phyloP scores from a whole-genome alignment of 2,888 invertebrate species.

The Pandemis corylana region DNA sequence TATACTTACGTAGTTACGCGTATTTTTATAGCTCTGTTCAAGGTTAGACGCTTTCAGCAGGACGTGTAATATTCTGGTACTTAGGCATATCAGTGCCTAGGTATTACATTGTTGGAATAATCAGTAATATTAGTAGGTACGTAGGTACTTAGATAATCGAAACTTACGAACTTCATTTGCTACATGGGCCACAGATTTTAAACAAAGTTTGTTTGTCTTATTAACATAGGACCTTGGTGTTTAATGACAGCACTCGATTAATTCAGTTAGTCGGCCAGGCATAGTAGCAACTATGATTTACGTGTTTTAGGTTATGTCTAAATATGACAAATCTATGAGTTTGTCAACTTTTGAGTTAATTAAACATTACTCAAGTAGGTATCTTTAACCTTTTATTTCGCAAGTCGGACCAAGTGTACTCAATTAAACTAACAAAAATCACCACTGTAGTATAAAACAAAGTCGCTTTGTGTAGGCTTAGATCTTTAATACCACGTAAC shows the following conservation, averaged over 20 bases:
- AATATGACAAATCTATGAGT: background rate
- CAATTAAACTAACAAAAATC: no score
- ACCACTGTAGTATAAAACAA: no score
- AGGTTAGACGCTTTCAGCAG: slow-evolving; percentile 43
- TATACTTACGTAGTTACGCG: slow-evolving; percentile 20
- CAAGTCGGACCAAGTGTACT: no score
- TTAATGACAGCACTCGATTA: slow-evolving; percentile 20
- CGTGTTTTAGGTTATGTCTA: slow-evolving; percentile 3
- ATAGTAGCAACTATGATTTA: slow-evolving; percentile 4
- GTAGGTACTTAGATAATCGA: background rate
- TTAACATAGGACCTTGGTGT: slow-evolving; percentile 18
- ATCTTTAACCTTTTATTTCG: no score
- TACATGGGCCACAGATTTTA: slow-evolving; percentile 16
- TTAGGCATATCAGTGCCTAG: background rate
- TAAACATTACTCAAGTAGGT: background rate
- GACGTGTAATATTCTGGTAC: slow-evolving; percentile 14
- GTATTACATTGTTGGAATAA: background rate
- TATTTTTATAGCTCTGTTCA: slow-evolving; percentile 29
- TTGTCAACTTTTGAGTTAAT: background rate
- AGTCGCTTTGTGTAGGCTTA: no score
- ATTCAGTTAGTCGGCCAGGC: slow-evolving; percentile 22
- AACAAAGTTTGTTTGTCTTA: slow-evolving; percentile 23
- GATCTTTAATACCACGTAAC: no score
- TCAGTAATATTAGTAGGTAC: background rate
- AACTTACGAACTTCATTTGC: background rate